Evolutionary conservation across 2,888 invertebrate genomes (phyloP), one percentile per base, ranked within the genome.

Genomic region (Dichetophora obliterata): DNA sequence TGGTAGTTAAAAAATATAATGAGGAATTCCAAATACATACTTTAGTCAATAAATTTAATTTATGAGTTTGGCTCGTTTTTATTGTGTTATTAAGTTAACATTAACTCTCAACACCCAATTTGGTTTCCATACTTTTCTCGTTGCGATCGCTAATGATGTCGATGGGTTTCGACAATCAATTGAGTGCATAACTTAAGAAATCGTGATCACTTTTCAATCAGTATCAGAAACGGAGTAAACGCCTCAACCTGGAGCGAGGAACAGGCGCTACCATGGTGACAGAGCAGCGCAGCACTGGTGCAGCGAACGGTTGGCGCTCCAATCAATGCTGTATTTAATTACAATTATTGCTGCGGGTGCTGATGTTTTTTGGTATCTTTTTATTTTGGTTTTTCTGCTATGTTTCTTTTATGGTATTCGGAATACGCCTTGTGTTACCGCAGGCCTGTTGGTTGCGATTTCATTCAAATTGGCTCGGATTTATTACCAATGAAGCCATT

Each of bases 71-170:
- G 31, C n/a, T 61, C 37, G 22, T 54, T 66, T 71, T 74, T 65
- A 65, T 54, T 54, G 43, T 66, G 54, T 66, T 57, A 74, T 74
- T 74, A 74, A 74, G 34, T 66, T 52, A 65, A 66, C 74, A 54
- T 66, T 74, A 74, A 74, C 74, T 74, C 54, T 74, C 74, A 54
- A 74, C 74, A 74, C 74, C 54, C 66, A 52, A 74, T 74, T 74
- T 59, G 63, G 16, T 48, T 37, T 34, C 54, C 74, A 74, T 65
- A 37, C 54, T 34, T 16, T 24, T 27, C 68, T 48, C 68, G 52
- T 31, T 59, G 19, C 37, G 59, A 19, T 14, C 31, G 31, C 27
- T 16, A 31, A 48, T 54, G 70, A 43, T 19, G 48, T 19, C 50
- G 61, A 71, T 34, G 71, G 31, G 31, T 43, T n/a, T n/a, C n/a